A percentile compares a stretch with the other conserved stretches of the same genome.
phyloP scores from a whole-genome alignment of 2,113 vertebrate species.

The Eclectus roratus region DNA sequence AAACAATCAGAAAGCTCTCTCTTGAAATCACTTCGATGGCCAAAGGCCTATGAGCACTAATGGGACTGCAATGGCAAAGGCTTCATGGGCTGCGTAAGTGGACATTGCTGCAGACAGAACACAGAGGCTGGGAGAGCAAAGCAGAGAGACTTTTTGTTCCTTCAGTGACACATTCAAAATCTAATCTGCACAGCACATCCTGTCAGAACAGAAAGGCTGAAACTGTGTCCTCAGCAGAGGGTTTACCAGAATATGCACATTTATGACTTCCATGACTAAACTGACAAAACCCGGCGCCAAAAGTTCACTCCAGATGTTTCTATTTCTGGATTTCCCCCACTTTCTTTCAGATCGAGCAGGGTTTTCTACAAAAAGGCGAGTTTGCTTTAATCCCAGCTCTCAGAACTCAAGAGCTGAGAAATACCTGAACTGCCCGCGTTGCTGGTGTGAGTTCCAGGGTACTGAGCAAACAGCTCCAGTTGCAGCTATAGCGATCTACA shows the following conservation, averaged over 20 bases:
- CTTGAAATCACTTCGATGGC: neutral
- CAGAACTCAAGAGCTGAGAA: neutral
- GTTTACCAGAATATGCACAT: conserved; percentile 18
- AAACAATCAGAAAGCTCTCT: neutral
- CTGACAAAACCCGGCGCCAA: neutral
- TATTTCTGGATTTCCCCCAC: neutral
- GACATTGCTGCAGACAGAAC: neutral
- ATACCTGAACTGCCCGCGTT: neutral
- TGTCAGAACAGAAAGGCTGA: conserved; percentile 21
- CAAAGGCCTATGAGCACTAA: neutral
- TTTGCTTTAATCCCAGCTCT: neutral
- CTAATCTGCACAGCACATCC: neutral
- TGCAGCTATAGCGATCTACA: neutral
- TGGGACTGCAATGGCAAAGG: neutral
- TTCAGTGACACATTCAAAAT: neutral
- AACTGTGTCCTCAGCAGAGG: neutral
- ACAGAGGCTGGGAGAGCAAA: neutral
- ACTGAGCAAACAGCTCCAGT: neutral
- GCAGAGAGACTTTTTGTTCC: neutral
- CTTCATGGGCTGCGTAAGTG: neutral
- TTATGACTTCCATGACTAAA: neutral
- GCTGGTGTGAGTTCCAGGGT: neutral
- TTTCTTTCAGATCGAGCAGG: neutral
- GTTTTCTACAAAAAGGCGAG: rapidly evolving
- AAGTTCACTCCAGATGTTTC: neutral